Percentiles rank a stretch among this genome's conserved stretches.
These are phyloP conservation scores for Bombus pyrosoma DNA, from an alignment of 1,140 invertebrate genomes.

Conservation along the genomic window DNA sequence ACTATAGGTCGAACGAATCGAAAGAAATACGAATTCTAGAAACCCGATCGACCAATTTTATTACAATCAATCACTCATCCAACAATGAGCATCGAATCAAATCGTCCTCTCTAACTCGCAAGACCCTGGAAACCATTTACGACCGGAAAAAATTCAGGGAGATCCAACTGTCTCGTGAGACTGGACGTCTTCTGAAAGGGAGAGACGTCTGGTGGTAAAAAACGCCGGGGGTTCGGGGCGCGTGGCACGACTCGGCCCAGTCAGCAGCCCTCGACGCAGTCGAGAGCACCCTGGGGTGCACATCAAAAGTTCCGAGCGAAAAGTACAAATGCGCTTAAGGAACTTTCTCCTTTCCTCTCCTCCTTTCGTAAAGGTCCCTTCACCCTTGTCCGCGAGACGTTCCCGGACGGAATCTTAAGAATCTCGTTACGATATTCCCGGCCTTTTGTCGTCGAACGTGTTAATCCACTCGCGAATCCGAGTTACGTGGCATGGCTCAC, in stretches of 20 bases:
- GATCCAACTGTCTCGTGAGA: not conserved
- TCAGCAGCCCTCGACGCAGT: slow-evolving; percentile 20
- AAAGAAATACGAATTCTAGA: not conserved
- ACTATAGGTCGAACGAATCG: not conserved
- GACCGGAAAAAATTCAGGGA: not conserved
- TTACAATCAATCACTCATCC: not conserved
- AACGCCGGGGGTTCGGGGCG: not conserved
- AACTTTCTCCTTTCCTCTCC: slow-evolving; percentile 45
- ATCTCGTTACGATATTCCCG: slow-evolving; percentile 47
- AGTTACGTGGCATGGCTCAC: slow-evolving; percentile 30
- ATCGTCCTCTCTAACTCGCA: not conserved
- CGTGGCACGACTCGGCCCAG: slow-evolving; percentile 3
- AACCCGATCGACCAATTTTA: not conserved
- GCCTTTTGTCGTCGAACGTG: slow-evolving; percentile 41
- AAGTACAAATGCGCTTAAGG: slow-evolving; percentile 68
- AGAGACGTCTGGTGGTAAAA: not conserved
- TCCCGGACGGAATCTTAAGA: slow-evolving; percentile 57
- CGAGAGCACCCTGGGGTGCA: slow-evolving; percentile 59
- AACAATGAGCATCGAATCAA: not conserved
- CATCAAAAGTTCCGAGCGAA: slow-evolving; percentile 65
- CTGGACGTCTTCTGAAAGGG: not conserved
- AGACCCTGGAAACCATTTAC: not conserved
- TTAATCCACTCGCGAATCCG: slow-evolving; percentile 55
- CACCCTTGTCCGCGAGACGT: slow-evolving; percentile 53
- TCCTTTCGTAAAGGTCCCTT: not conserved